A percentile compares a stretch with the other conserved stretches of the same genome.
Evolutionary conservation across 2,113 vertebrate species (phyloP).

Genomic region (Nannospalax galili): DNA sequence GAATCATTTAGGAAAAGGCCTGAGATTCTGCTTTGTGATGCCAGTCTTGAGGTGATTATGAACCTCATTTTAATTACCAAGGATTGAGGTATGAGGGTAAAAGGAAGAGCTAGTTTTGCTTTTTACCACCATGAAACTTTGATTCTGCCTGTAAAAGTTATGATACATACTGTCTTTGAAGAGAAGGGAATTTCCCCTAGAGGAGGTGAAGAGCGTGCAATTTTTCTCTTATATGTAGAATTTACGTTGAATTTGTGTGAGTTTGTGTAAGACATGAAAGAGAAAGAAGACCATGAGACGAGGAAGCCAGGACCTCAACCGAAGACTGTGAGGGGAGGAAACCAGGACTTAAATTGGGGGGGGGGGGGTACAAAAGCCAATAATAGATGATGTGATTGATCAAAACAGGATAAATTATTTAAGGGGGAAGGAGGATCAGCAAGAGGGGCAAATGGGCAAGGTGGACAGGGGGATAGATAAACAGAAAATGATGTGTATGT

Average conservation of each 20-base stretch:
- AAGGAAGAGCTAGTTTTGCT: not conserved
- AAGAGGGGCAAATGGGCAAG: not conserved
- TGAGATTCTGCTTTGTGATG: not conserved
- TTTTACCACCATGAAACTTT: not conserved
- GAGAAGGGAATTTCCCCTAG: not conserved
- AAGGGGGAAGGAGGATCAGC: not conserved
- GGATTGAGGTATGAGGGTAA: not conserved
- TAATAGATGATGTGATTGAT: too few relatives aligned
- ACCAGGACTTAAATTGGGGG: not conserved
- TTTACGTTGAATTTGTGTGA: not conserved
- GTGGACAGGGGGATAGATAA: fast-evolving
- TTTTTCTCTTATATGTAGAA: not conserved
- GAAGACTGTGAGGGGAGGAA: not conserved
- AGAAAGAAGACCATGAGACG: not conserved
- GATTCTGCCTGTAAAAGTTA: not conserved
- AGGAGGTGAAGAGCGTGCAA: not conserved
- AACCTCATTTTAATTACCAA: not conserved
- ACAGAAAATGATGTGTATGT: not conserved
- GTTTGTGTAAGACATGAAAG: not conserved
- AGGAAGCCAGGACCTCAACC: not conserved
- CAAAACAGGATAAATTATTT: not conserved
- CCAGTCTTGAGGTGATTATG: too few relatives aligned
- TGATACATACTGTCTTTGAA: not conserved
- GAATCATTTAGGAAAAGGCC: not conserved
- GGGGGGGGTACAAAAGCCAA: not conserved